Percentiles rank a stretch among this genome's conserved stretches.
Conservation (phyloP, 2,113 vertebrate species). For the Pituophis catenifer region DNA sequence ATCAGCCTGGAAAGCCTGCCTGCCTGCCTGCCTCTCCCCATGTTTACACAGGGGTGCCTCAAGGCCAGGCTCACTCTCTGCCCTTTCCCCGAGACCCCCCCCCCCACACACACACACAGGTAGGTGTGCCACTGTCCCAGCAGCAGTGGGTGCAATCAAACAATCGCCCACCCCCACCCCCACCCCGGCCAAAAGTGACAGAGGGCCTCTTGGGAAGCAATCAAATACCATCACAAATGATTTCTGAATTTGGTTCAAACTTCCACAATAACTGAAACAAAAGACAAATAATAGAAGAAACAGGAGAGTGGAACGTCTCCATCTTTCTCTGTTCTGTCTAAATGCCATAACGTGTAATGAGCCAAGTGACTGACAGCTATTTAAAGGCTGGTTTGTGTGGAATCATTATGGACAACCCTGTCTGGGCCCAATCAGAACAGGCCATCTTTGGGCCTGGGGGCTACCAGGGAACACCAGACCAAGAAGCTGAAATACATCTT, state of each 20-base stretch:
- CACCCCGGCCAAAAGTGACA: background rate
- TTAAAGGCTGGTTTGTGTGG: background rate
- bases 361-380: background rate
- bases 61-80: background rate
- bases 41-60: no score
- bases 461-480: background rate
- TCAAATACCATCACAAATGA: background rate
- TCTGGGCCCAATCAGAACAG: background rate
- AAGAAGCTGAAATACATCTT: background rate
- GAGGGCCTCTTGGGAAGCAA: background rate
- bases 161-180: background rate
- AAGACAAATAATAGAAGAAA: background rate
- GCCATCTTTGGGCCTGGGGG: background rate
- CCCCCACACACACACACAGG: no score
- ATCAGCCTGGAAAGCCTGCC: background rate
- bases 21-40: background rate
- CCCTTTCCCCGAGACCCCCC: background rate
- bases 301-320: background rate
- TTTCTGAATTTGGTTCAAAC: background rate
- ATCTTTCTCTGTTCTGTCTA: background rate
- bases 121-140: background rate
- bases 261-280: no score
- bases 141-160: background rate
- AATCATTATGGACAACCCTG: background rate
- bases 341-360: background rate